A percentile compares a stretch with the other conserved stretches of the same genome.
Conservation (phyloP, 2,888 invertebrate genomes). For the Rotaria sp. region DNA sequence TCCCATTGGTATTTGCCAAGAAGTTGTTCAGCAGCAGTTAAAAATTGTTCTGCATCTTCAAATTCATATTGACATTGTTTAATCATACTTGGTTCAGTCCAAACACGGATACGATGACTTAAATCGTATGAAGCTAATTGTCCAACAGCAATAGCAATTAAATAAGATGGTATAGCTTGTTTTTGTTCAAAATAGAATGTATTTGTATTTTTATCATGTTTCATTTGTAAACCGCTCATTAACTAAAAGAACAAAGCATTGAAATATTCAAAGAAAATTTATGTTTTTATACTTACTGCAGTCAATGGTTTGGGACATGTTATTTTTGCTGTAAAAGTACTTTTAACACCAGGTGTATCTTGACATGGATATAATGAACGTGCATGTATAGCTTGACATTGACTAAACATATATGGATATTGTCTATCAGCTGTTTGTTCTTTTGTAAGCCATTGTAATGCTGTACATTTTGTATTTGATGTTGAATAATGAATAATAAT, state of each 20-base stretch:
- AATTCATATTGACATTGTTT: constrained; percentile 80
- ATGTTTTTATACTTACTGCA: background rate
- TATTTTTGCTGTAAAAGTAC: constrained; percentile 68
- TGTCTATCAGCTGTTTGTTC: constrained; percentile 78
- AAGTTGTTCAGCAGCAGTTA: constrained; percentile 72
- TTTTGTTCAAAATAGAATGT: constrained; percentile 61
- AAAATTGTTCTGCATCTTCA: constrained; percentile 71
- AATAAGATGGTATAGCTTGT: constrained; percentile 78
- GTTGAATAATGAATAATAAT: background rate
- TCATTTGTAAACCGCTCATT: constrained; percentile 48
- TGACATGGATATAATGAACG: constrained; percentile 83
- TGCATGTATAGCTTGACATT: constrained; percentile 70
- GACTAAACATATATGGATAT: constrained; percentile 68
- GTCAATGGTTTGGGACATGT: constrained; percentile 37
- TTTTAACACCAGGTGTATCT: constrained; percentile 81
- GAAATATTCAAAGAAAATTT: background rate
- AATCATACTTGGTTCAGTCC: constrained; percentile 78
- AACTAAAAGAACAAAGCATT: constrained; percentile 57
- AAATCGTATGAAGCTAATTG: constrained; percentile 64
- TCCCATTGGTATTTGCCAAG: constrained; percentile 85
- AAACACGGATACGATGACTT: constrained; percentile 75
- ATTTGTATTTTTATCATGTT: constrained; percentile 51
- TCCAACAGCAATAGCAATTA: constrained; percentile 81
- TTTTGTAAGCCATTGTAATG: constrained; percentile 78
- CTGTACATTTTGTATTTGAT: constrained; percentile 56